Evolutionary conservation across 2,888 invertebrate genomes (phyloP).

Genomic region (Drosophila kuntzei): DNA sequence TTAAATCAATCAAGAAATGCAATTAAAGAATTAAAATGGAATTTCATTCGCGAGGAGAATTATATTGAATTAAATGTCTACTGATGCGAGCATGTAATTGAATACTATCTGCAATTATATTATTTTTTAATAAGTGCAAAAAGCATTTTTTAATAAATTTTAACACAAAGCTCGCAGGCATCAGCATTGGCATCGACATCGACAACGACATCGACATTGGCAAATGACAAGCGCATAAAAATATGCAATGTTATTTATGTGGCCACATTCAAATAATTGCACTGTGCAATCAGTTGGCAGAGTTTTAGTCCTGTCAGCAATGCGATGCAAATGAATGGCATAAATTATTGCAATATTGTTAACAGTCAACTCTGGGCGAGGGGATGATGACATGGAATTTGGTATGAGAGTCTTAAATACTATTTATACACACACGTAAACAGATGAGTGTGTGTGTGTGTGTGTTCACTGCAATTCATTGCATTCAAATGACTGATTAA

Average conservation of each 20-base stretch:
- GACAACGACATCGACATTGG: background rate
- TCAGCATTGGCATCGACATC: background rate
- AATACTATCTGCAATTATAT: constrained; percentile 36
- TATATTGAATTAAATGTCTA: constrained; percentile 21
- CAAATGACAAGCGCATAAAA: constrained; percentile 8
- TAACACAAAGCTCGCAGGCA: constrained; percentile 24
- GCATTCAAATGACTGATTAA: constrained; percentile 84
- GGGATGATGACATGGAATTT: background rate
- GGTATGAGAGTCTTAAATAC: constrained; percentile 43
- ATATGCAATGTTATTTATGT: constrained; percentile 49
- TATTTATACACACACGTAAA: constrained; percentile 30
- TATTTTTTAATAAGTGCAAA: constrained; percentile 53
- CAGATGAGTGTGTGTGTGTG: background rate
- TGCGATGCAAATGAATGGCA: constrained; percentile 60
- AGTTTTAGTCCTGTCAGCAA: constrained; percentile 58
- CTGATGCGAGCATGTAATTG: constrained; percentile 29
- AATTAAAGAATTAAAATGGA: constrained; percentile 12
- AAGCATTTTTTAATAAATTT: constrained; percentile 68
- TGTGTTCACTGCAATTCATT: constrained; percentile 71
- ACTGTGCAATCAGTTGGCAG: constrained; percentile 61
- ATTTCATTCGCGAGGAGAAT: constrained; percentile 8
- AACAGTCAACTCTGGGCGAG: constrained; percentile 36
- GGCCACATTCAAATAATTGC: constrained; percentile 53
- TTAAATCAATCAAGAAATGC: constrained; percentile 18
- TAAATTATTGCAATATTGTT: constrained; percentile 74